phyloP scores from a whole-genome alignment of 2,797 vertebrate genomes.

The Darevskia mixta region DNA sequence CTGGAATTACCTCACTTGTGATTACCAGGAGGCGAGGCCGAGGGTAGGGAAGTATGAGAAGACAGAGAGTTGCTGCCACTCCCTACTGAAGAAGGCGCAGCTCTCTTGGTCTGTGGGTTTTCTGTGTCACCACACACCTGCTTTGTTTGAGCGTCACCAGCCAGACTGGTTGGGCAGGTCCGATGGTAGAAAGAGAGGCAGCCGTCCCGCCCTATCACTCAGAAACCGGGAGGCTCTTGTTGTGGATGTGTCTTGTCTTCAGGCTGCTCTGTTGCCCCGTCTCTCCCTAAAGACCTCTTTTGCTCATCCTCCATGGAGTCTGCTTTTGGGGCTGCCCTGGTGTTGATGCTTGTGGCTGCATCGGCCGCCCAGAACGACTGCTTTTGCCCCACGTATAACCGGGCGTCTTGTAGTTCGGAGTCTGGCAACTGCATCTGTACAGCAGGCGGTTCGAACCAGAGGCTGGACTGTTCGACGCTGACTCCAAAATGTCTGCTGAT shows the following conservation, averaged over 20 bases:
- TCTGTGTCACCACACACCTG: constrained; percentile 15
- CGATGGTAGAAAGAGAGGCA: constrained; percentile 50
- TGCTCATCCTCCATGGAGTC: background rate
- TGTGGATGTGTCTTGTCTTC: constrained; percentile 1
- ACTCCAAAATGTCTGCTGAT: constrained; percentile 88
- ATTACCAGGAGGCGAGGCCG: too few species aligned
- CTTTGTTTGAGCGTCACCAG: constrained; percentile 47
- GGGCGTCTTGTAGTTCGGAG: constrained; percentile 44
- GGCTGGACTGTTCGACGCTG: constrained; percentile 69
- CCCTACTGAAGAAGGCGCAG: constrained; percentile 3
- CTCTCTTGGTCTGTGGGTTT: constrained; percentile 36
- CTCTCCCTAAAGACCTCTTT: background rate
- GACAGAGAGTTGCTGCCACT: background rate
- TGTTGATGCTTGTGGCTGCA: constrained; percentile 42
- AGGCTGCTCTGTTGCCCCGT: background rate
- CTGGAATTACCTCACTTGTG: background rate
- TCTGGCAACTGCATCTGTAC: constrained; percentile 61
- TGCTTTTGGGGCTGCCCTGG: constrained; percentile 3
- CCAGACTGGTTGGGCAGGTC: constrained; percentile 66
- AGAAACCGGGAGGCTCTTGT: constrained; percentile 12
- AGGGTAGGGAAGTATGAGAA: background rate
- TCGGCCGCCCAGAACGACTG: constrained; percentile 45
- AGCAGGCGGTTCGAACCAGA: constrained; percentile 21
- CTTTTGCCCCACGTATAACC: constrained; percentile 66
- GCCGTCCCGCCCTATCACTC: constrained; percentile 17